Evolutionary conservation across 2,113 vertebrate species (phyloP), one percentile per base, ranked within the genome.

Genomic region (Oryzias melastigma): DNA sequence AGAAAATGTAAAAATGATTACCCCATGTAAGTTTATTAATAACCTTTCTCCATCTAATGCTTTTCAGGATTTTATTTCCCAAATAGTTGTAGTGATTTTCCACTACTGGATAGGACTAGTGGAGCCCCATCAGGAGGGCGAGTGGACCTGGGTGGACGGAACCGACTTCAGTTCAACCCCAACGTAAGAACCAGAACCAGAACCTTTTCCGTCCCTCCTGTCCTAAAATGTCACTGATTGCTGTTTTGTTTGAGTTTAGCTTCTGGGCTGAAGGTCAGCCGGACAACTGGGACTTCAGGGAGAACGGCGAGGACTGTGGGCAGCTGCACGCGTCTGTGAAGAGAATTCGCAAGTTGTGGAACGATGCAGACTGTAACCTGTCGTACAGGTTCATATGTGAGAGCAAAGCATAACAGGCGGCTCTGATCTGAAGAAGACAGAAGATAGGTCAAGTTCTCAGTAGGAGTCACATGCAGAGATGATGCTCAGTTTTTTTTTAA

Each of bases 91-190:
- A 8, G 20, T 78, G 25, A 12, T 0, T 0, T 8, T 35, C 0
- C 2, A 5, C 18, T 73, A 73, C 48, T 88, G 81, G 86, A 84
- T 88, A 17, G 86, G 83, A 50, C 81, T 88, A 0, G 73, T 83
- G 45, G 83, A 88, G 71, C 63, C 65, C 45, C 19, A 48, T 5
- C 44, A 65, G 0, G 80, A 82, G 63, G 83, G 69, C 42, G 60
- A 73, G 35, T 92, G 89, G 90, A 84, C 65, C 63, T 91, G 88
- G 87, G 87, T 90, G 27, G 88, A 91, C 17, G 85, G 88, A 59
- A 89, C 79, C 0, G 65, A 87, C 49, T 85, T 65, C 60, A 58
- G 20, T 4, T 54, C 79, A 29, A 85, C 68, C 5, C 62, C 44
- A 55, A 71, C 35, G 77, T 86, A 50, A 77, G n/a, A 52, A 35